Percentiles rank a stretch among this genome's conserved stretches.
Conservation (phyloP, 2,113 vertebrate species). For the Carassius auratus region DNA sequence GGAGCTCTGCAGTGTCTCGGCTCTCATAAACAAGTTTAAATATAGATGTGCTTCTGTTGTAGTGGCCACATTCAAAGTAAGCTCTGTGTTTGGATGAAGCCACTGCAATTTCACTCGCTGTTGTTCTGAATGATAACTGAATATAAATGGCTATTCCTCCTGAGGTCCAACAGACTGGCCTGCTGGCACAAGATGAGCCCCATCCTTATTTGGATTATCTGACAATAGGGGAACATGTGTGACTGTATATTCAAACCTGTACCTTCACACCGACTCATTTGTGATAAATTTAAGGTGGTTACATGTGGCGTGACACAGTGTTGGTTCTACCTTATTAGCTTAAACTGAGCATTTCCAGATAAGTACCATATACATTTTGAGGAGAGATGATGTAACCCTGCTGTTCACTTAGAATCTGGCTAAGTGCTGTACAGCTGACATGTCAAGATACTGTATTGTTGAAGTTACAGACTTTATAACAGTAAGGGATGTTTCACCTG, state of each 20-base stretch:
- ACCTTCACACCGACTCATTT: background rate
- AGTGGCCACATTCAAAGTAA: slow-evolving; percentile 1
- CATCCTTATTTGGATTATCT: background rate
- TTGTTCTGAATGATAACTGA: background rate
- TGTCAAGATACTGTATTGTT: background rate
- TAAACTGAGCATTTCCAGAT: background rate
- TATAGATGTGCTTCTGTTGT: slow-evolving; percentile 8
- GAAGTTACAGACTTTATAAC: background rate
- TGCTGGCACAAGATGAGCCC: background rate
- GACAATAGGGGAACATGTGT: background rate
- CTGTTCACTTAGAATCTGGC: background rate
- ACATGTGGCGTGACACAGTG: background rate
- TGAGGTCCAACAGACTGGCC: background rate
- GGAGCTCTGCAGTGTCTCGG: background rate
- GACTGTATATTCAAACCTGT: background rate
- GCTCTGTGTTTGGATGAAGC: background rate
- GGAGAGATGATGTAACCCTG: background rate
- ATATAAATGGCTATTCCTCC: background rate
- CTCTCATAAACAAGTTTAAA: slow-evolving; percentile 31
- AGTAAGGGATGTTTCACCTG: background rate
- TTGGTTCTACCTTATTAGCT: background rate
- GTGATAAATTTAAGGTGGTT: background rate
- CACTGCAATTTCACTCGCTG: background rate
- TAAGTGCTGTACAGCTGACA: background rate
- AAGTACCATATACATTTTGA: background rate